Evolutionary conservation across 1,140 invertebrate genomes (phyloP).

Genomic region (Listronotus bonariensis): DNA sequence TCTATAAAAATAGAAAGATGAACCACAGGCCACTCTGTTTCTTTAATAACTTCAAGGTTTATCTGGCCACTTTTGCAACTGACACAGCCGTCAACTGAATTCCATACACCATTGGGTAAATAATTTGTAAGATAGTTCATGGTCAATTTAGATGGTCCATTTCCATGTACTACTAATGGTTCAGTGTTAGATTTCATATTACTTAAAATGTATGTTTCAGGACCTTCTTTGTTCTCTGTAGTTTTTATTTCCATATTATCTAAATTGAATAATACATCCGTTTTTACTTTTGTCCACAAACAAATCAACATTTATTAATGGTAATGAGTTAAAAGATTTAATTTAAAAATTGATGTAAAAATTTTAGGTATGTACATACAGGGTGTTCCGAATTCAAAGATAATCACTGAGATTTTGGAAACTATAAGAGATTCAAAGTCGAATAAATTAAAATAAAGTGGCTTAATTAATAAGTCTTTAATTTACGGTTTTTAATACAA

Average conservation of each 20-base stretch:
- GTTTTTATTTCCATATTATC: slow-evolving; percentile 73
- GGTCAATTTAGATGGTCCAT: slow-evolving; percentile 84
- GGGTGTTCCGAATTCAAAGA: no score
- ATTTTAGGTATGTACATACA: no score
- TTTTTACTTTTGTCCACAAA: no score
- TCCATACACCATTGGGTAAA: slow-evolving; percentile 80
- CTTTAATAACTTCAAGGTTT: slow-evolving; percentile 55
- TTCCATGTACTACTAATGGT: slow-evolving; percentile 93
- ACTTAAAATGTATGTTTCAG: slow-evolving; percentile 75
- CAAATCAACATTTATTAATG: no score
- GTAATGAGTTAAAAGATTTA: no score
- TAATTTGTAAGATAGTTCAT: slow-evolving; percentile 91
- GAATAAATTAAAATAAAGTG: no score
- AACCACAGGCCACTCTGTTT: slow-evolving; percentile 68
- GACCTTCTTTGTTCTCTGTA: slow-evolving; percentile 41
- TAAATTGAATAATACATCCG: slow-evolving; percentile 52
- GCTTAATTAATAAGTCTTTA: no score
- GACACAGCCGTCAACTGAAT: slow-evolving; percentile 74
- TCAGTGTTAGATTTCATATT: slow-evolving; percentile 62
- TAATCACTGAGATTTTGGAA: no score
- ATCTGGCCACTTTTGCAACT: slow-evolving; percentile 71
- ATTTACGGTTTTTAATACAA: no score
- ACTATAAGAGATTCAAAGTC: no score
- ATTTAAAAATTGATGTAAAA: no score
- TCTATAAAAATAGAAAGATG: slow-evolving; percentile 84